A percentile compares a stretch with the other conserved stretches of the same genome.
Conservation (phyloP, 2,888 invertebrate genomes). For the Phengaris alcon region DNA sequence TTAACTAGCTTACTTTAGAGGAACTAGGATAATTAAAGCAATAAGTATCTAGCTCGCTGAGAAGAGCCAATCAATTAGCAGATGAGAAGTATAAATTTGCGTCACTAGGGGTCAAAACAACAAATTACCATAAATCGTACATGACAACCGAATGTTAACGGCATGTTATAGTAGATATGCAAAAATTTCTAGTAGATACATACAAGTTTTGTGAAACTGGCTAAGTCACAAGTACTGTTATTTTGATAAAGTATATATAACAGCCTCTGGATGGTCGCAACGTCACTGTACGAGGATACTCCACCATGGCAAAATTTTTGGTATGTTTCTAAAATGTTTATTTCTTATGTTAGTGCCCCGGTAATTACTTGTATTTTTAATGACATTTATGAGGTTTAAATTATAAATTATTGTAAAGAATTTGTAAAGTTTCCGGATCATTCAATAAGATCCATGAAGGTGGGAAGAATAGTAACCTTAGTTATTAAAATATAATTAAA, state of each 20-base stretch:
- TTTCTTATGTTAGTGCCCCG: background rate
- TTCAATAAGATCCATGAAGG: too few relatives aligned
- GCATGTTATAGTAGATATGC: background rate
- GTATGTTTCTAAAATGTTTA: background rate
- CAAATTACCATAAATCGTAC: background rate
- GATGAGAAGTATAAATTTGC: background rate
- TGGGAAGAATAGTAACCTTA: too few relatives aligned
- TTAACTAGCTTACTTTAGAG: too few relatives aligned
- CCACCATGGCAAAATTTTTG: conserved; percentile 8
- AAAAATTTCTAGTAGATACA: background rate
- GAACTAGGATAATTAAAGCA: too few relatives aligned
- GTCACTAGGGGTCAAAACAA: background rate
- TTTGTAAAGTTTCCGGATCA: too few relatives aligned
- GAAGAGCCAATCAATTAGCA: background rate
- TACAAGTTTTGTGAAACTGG: background rate
- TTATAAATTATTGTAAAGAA: too few relatives aligned
- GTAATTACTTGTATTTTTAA: background rate
- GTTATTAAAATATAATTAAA: too few relatives aligned
- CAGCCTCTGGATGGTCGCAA: background rate
- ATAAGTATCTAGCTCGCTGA: background rate
- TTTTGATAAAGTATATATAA: background rate
- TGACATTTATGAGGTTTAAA: too few relatives aligned
- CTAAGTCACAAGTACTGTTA: conserved; percentile 9
- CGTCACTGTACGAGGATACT: background rate
- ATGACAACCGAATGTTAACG: background rate